Evolutionary conservation across 2,888 invertebrate genomes (phyloP), one percentile per base, ranked within the genome.

Genomic region (Macaria notata): DNA sequence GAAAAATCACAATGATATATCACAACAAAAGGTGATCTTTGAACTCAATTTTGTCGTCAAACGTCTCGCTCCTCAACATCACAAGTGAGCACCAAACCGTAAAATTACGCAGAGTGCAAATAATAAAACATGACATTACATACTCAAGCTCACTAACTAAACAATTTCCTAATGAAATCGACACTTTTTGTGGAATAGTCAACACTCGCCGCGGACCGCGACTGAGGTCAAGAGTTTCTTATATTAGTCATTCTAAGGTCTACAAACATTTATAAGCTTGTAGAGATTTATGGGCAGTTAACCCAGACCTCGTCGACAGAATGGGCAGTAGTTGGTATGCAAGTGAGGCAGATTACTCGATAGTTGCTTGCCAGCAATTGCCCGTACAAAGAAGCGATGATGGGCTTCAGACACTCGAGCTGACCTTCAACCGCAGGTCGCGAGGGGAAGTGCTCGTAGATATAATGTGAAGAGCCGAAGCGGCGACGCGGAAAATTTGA

Each of bases 371-470:
- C 61, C 70, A 73, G 78, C 72, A 80, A 75, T 80, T 74, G 73
- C 70, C 70, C 71, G 65, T 67, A 84, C 81, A 84, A 84, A 81
- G 76, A 77, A 73, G 78, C 73, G 83, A 76, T 77, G 87, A 85
- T 81, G 76, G 72, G 76, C 66, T 57, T 64, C 70, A 71, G 69
- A 72, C 75, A 71, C 68, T 57, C 31, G 68, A 64, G 46, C 69
- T 81, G 83, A 82, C 82, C 81, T 79, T 69, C 69, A 70, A 63
- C 61, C 64, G 61, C 59, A 53, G 53, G 44, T 56, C 54, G 49
- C 48, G 59, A 71, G 64, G 65, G 67, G 70, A 68, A 64, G 38
- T 44, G 44, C 31, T 41, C 33, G 33, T 36, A 36, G 19, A 19
- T 19, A 19, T 19, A 19, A 19, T 19, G 19, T 36, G 7, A 36